Percentiles rank a stretch among this genome's conserved stretches.
Conservation (phyloP, 2,888 invertebrate genomes). For the Nemurella pictetii region DNA sequence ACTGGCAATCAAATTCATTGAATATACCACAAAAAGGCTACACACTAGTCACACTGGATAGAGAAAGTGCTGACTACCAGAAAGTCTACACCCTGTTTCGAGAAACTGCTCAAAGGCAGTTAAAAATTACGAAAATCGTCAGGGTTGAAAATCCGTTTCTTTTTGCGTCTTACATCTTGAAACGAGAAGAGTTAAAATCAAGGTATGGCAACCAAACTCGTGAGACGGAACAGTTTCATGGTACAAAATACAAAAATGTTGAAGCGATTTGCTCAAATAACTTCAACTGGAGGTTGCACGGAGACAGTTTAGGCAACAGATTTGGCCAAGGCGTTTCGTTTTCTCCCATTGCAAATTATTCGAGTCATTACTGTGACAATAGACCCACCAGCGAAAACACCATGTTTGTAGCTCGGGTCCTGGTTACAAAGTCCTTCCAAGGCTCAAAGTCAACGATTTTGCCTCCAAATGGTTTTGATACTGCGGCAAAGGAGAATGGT, state of each 20-base stretch:
- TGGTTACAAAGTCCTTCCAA: conserved; percentile 41
- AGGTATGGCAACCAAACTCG: not conserved
- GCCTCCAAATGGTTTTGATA: conserved; percentile 46
- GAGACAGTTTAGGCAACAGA: not conserved
- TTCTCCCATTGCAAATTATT: conserved; percentile 1
- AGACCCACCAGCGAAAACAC: conserved; percentile 39
- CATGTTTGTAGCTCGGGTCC: conserved; percentile 48
- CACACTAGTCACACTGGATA: not conserved
- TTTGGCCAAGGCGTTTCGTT: conserved; percentile 19
- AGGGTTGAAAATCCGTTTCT: conserved; percentile 12
- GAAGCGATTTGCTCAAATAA: conserved; percentile 5
- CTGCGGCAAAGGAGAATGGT: conserved; percentile 45
- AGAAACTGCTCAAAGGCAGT: not conserved
- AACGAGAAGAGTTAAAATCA: not conserved
- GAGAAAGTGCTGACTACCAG: not conserved
- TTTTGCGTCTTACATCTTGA: not conserved
- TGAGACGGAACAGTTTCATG: conserved; percentile 2
- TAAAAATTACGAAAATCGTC: not conserved
- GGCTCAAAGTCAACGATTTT: conserved; percentile 44
- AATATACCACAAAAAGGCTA: too few species aligned
- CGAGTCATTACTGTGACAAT: conserved; percentile 25
- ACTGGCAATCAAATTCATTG: too few species aligned
- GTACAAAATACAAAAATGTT: conserved; percentile 2
- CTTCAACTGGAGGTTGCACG: conserved; percentile 14
- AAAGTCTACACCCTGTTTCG: not conserved